Base-by-base conservation (phyloP, 2,797 vertebrate genomes). In the Betta splendens region DNA sequence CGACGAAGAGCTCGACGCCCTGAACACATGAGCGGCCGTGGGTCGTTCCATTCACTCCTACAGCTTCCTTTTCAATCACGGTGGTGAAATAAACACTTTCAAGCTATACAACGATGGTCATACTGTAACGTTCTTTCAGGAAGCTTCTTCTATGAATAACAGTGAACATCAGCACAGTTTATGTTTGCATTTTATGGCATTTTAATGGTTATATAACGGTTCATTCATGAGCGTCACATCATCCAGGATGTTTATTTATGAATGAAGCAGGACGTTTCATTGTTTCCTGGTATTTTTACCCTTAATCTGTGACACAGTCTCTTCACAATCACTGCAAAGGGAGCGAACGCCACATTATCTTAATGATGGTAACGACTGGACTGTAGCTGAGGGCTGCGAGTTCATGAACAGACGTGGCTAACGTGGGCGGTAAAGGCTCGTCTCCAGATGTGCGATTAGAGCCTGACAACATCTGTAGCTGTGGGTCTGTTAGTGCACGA, bases 201-300 rank as follows among this genome's bases (percentile, higher is more conserved):
- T 81, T 61, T 62, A 77, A 56, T 54, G 43, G 50, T 29, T 38
- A 22, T 55, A 67, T 61, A 73, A 45, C 62, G n/a, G n/a, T n/a
- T n/a, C n/a, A n/a, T n/a, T n/a, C n/a, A n/a, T n/a, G n/a, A n/a
- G n/a, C n/a, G n/a, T n/a, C 37, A 17, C 5, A 56, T 50, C 9
- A 0, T 52, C 43, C 17, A 47, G 12, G 22, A 16, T 54, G 62
- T 36, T n/a, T 20, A 63, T 45, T 36, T 8, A 71, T 50, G 20
- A 68, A 48, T 39, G 66, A 29, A 29, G 50, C 39, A 22, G n/a
- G 18, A 38, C 40, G 65, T 40, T 54, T 61, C 38, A 10, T 51
- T 29, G 36, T 58, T 47, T 52, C 9, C 21, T 50, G 32, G 29
- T 8, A 53, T 26, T 43, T 25, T 50, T 36, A 28, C 67, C 37